A percentile compares a stretch with the other conserved stretches of the same genome.
These are phyloP conservation scores for Hoplostethus atlanticus DNA, from an alignment of 2,797 vertebrate genomes.

Conservation along the genomic window DNA sequence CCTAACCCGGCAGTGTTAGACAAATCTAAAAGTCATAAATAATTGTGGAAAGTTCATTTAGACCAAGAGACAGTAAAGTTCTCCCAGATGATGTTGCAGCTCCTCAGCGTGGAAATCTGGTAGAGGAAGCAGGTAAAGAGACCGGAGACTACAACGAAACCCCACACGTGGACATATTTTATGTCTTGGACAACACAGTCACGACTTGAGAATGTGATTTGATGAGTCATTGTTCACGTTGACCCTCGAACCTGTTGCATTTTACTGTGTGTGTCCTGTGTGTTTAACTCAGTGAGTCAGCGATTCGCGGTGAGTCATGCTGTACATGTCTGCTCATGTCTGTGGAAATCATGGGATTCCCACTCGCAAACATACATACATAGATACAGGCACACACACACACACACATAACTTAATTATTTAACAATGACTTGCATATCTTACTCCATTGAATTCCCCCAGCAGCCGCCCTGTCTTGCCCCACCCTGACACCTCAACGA, in stretches of 20 bases:
- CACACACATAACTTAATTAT: background rate
- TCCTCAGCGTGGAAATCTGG: background rate
- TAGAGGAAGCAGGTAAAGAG: slow-evolving; percentile 30
- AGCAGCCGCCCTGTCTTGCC: background rate
- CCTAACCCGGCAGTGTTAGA: too few species aligned
- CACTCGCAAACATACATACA: slow-evolving; percentile 6
- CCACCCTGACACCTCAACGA: background rate
- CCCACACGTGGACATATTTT: background rate
- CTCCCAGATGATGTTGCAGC: background rate
- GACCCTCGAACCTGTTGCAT: slow-evolving; percentile 9
- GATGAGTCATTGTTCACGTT: slow-evolving; percentile 48
- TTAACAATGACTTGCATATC: background rate
- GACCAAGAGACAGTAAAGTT: background rate
- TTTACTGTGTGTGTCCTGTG: background rate
- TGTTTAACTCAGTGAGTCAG: background rate
- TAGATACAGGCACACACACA: background rate
- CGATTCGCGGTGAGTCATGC: slow-evolving; percentile 67
- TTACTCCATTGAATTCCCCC: background rate
- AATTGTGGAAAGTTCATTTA: background rate
- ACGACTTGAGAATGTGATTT: slow-evolving; percentile 20
- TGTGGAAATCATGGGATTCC: slow-evolving; percentile 68
- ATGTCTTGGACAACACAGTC: slow-evolving; percentile 11
- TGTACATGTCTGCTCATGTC: slow-evolving; percentile 29
- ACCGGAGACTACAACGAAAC: slow-evolving; percentile 17
- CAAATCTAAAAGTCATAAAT: too few species aligned